A percentile compares a stretch with the other conserved stretches of the same genome.
Evolutionary conservation across 2,113 vertebrate species (phyloP).

Genomic region (Perca flavescens): DNA sequence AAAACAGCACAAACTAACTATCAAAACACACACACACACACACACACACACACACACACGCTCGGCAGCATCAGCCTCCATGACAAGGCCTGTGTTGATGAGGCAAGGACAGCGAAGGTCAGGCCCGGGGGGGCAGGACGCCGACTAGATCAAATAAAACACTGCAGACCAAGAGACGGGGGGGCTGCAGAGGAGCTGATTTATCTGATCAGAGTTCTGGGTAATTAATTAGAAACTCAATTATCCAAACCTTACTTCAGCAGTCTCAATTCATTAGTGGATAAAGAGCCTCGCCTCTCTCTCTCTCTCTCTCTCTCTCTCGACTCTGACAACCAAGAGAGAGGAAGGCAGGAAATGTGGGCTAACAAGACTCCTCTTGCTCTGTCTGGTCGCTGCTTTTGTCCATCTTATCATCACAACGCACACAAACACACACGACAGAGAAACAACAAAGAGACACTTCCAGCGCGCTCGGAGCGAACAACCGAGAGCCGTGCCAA

Average conservation of each 20-base stretch:
- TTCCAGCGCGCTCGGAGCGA: constrained; percentile 34
- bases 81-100: constrained; percentile 90
- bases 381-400: constrained; percentile 16
- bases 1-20: background rate
- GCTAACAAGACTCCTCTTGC: too few species aligned
- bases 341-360: background rate
- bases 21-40: constrained; percentile 19
- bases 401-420: constrained; percentile 32
- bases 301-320: too few species aligned
- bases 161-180: constrained; percentile 68
- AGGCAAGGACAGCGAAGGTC: constrained; percentile 92
- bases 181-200: constrained; percentile 86
- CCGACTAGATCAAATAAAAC: constrained; percentile 74
- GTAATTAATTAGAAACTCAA: constrained; percentile 99
- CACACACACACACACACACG: constrained; percentile 14
- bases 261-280: constrained; percentile 95
- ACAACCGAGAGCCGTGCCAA: constrained; percentile 34
- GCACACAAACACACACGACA: background rate
- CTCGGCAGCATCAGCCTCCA: constrained; percentile 54
- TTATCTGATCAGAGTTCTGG: constrained; percentile 97
- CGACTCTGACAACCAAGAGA: background rate
- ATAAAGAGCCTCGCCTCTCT: constrained; percentile 60
- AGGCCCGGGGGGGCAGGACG: constrained; percentile 85
- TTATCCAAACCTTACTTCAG: constrained; percentile 97
- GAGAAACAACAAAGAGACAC: constrained; percentile 61